Evolutionary conservation across 2,113 vertebrate species (phyloP).

Genomic region (Laterallus jamaicensis): DNA sequence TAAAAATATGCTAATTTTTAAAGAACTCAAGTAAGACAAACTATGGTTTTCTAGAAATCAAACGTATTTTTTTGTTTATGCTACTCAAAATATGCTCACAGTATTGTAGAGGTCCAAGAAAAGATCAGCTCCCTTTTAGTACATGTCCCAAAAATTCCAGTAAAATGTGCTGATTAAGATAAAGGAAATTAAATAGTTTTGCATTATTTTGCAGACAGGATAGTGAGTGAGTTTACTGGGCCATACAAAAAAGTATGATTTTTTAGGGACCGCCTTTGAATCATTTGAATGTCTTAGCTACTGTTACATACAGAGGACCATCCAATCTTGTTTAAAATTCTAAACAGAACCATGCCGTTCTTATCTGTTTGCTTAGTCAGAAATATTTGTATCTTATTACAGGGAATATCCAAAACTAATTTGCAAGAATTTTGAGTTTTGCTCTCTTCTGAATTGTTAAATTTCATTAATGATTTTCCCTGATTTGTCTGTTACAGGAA

Average conservation of each 20-base stretch:
- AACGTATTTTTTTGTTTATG: not conserved
- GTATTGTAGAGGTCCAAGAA: not conserved
- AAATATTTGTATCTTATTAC: not conserved
- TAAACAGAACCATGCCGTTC: not conserved
- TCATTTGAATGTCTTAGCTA: not conserved
- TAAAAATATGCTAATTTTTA: not conserved
- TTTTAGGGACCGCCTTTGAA: not conserved
- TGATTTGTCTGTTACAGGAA: not conserved
- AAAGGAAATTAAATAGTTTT: not conserved
- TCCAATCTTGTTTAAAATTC: not conserved
- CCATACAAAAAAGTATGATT: not conserved
- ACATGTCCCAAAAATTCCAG: not conserved
- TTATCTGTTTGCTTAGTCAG: not conserved
- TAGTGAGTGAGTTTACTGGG: not conserved
- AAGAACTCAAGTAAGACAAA: not conserved
- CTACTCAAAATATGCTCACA: not conserved
- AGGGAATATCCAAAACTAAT: not conserved
- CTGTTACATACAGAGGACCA: not conserved
- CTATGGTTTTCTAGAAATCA: not conserved
- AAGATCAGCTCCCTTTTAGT: not conserved
- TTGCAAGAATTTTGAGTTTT: not conserved
- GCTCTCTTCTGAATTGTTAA: not conserved
- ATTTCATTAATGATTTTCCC: not conserved
- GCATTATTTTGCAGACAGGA: not conserved
- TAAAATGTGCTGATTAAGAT: not conserved